A percentile compares a stretch with the other conserved stretches of the same genome.
These are phyloP conservation scores for Harpalus rufipes DNA, from an alignment of 2,888 invertebrate species.

Conservation along the genomic window DNA sequence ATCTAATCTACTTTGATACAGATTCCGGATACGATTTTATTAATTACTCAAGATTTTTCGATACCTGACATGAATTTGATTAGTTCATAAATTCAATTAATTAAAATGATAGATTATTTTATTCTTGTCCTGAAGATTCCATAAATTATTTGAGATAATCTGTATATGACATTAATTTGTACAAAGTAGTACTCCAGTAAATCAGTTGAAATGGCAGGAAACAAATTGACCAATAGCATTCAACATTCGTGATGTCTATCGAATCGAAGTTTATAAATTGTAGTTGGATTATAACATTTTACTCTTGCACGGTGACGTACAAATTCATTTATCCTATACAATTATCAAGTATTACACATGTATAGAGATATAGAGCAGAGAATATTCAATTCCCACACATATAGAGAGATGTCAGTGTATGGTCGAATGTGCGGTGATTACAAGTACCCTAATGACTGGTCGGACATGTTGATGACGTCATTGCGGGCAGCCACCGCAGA, in stretches of 20 bases:
- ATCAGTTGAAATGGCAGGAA: background rate
- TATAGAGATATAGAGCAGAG: background rate
- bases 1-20: too few species aligned
- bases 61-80: too few species aligned
- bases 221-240: conserved; percentile 30
- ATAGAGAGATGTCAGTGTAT: conserved; percentile 33
- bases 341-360: background rate
- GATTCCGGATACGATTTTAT: too few species aligned
- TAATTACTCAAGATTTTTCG: too few species aligned
- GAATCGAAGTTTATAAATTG: conserved; percentile 40
- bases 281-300: background rate
- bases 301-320: background rate
- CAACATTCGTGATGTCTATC: conserved; percentile 1
- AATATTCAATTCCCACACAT: background rate
- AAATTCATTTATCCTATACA: background rate
- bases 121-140: background rate
- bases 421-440: conserved; percentile 63
- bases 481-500: conserved; percentile 60
- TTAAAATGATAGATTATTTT: background rate
- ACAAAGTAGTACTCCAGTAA: background rate
- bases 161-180: background rate
- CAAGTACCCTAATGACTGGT: conserved; percentile 66
- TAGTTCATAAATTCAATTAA: background rate
- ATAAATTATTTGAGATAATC: conserved; percentile 1
- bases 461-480: conserved; percentile 67